Conservation (phyloP, 2,888 invertebrate species). For the Synanthedon formicaeformis region DNA sequence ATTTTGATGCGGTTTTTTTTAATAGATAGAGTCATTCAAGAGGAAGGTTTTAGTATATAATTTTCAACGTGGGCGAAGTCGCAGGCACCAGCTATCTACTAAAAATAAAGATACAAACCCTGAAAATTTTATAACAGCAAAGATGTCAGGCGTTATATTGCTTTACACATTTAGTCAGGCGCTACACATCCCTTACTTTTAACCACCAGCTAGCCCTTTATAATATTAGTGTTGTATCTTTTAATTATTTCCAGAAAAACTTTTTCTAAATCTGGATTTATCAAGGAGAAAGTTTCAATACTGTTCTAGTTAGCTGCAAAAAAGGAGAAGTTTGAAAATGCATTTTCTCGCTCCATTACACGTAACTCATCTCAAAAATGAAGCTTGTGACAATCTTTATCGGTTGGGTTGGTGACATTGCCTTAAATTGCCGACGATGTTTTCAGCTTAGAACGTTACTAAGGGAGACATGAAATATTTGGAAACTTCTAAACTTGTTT, state of each 20-base stretch:
- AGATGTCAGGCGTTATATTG: no score
- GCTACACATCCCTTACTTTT: no score
- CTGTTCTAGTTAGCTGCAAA: neutral
- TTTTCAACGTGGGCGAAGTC: no score
- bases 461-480: neutral
- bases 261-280: neutral
- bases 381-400: neutral
- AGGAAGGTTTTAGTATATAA: no score
- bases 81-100: no score
- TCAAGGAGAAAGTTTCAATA: neutral
- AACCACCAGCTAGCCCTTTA: no score
- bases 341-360: neutral
- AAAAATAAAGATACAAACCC: no score
- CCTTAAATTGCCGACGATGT: neutral
- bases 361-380: neutral
- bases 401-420: neutral
- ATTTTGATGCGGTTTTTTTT: no score
- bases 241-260: neutral
- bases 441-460: neutral
- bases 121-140: no score
- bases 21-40: no score
- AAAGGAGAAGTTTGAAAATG: neutral
- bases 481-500: neutral
- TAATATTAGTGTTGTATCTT: no score
- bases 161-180: no score